A percentile compares a stretch with the other conserved stretches of the same genome.
Evolutionary conservation across 2,888 invertebrate genomes (phyloP).

Genomic region (Tryphoninae sp.): DNA sequence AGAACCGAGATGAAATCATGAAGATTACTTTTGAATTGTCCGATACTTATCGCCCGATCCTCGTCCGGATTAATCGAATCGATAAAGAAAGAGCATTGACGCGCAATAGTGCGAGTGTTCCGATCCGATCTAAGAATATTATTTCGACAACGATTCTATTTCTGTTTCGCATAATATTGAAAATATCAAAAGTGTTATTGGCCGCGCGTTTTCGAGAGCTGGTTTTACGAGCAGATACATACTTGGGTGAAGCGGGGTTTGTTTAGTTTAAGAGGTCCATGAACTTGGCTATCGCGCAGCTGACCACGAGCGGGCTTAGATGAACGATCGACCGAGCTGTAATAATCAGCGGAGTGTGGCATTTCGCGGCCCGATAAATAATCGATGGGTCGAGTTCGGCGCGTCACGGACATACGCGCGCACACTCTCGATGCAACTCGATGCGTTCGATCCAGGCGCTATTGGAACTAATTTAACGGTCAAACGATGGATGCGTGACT

Average conservation of each 20-base stretch:
- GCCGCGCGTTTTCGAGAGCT: no score
- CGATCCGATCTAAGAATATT: background rate
- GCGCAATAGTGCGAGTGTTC: background rate
- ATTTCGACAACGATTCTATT: slow-evolving; percentile 4
- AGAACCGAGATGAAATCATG: slow-evolving; percentile 42
- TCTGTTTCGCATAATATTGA: background rate
- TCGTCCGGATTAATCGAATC: slow-evolving; percentile 47
- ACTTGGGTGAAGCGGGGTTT: slow-evolving; percentile 15
- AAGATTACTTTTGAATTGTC: slow-evolving; percentile 57
- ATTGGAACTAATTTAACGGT: slow-evolving; percentile 61
- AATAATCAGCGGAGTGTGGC: slow-evolving; percentile 53
- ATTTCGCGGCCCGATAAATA: slow-evolving; percentile 57
- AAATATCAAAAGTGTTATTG: background rate
- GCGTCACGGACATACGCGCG: slow-evolving; percentile 24
- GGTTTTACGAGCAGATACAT: no score
- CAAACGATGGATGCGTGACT: slow-evolving; percentile 47
- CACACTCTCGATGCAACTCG: slow-evolving; percentile 29
- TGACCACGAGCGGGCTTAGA: slow-evolving; percentile 44
- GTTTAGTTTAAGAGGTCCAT: slow-evolving; percentile 67
- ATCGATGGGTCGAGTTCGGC: slow-evolving; percentile 53
- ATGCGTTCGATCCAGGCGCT: slow-evolving; percentile 49
- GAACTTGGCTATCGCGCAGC: slow-evolving; percentile 60
- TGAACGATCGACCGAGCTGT: slow-evolving; percentile 62
- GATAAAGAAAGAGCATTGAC: slow-evolving; percentile 8
- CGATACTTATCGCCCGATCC: slow-evolving; percentile 19